phyloP scores from a whole-genome alignment of 2,797 vertebrate species.

The Siniperca undulata region DNA sequence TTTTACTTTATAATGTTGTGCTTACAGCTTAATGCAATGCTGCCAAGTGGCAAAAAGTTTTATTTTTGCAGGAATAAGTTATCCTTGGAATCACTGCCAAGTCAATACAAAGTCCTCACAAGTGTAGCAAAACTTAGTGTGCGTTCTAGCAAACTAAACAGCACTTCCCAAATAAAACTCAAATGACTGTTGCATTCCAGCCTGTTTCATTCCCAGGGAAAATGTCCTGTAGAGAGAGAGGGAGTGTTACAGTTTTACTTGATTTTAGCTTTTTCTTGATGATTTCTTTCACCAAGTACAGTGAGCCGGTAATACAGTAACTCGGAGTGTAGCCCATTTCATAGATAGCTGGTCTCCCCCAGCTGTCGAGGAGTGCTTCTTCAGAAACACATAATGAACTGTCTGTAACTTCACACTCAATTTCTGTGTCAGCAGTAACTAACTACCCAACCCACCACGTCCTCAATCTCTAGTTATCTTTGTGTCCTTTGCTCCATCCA shows the following conservation, averaged over 20 bases:
- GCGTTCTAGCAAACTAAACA: background rate
- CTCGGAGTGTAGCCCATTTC: background rate
- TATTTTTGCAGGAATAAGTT: background rate
- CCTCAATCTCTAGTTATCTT: conserved; percentile 11
- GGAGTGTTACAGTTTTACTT: background rate
- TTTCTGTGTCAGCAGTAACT: conserved; percentile 25
- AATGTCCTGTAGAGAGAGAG: conserved; percentile 4
- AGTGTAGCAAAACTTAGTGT: background rate
- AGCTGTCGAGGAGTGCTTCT: background rate
- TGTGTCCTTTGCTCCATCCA: background rate
- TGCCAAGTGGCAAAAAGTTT: background rate
- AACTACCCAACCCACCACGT: conserved; percentile 1
- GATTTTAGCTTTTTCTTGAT: background rate
- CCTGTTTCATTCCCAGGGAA: background rate
- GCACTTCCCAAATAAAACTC: background rate
- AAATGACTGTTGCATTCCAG: background rate
- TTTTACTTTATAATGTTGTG: background rate
- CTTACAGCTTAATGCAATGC: background rate
- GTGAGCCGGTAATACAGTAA: conserved; percentile 2
- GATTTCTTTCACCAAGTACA: background rate
- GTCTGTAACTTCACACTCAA: conserved; percentile 6
- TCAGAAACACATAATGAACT: conserved; percentile 22
- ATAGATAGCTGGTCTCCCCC: background rate
- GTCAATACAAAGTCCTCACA: background rate
- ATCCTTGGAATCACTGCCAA: background rate